Evolutionary conservation across 2,113 vertebrate genomes (phyloP).

Genomic region (Rhagologus leucostigma): DNA sequence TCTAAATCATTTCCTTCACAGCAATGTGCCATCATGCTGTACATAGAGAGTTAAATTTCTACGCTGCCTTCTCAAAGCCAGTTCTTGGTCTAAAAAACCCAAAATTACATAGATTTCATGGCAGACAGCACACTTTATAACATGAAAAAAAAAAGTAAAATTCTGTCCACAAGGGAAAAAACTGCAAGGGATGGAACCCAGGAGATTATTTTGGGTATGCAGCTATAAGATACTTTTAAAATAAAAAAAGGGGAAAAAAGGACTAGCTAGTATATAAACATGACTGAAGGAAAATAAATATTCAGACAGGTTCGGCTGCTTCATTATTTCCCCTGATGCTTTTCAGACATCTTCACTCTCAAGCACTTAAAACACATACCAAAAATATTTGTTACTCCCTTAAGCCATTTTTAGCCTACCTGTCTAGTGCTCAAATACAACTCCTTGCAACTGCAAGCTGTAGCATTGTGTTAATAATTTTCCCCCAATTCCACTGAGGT

Average conservation of each 20-base stretch:
- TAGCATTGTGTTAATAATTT: constrained; percentile 50
- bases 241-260: neutral
- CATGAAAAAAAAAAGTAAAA: neutral
- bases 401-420: constrained; percentile 59
- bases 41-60: neutral
- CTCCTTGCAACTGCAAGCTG: neutral
- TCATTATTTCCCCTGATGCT: constrained; percentile 21
- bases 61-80: neutral
- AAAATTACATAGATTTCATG: neutral
- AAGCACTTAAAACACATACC: constrained; percentile 45
- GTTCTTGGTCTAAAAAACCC: neutral
- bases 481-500: neutral
- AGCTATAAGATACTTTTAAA: neutral
- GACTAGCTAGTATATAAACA: constrained; percentile 9
- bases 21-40: neutral
- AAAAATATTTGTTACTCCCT: constrained; percentile 13
- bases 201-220: neutral
- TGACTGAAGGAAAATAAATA: constrained; percentile 33
- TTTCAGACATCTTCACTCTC: constrained; percentile 34
- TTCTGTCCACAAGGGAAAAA: neutral
- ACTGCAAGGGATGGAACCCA: neutral
- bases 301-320: neutral
- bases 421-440: constrained; percentile 24
- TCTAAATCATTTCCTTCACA: neutral
- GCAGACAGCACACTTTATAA: neutral